Conservation (phyloP, 2,113 vertebrate species). For the Pygoscelis adeliae region DNA sequence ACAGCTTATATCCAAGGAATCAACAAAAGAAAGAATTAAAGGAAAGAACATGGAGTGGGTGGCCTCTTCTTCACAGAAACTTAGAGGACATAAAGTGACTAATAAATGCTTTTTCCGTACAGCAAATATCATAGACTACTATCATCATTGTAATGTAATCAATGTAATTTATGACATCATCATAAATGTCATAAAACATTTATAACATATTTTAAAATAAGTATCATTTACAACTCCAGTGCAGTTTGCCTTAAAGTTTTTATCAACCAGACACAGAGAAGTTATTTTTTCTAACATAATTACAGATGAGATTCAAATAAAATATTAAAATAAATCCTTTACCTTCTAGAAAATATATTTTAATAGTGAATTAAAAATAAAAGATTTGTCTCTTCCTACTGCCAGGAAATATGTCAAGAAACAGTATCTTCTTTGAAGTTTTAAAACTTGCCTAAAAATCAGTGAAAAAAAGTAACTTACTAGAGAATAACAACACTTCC, state of each 20-base stretch:
- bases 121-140: neutral
- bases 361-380: conserved; percentile 1
- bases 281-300: neutral
- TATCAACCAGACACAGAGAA: neutral
- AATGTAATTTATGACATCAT: no score
- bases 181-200: neutral
- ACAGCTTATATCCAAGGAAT: neutral
- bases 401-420: neutral
- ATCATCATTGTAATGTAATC: neutral
- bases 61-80: neutral
- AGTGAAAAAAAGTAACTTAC: neutral
- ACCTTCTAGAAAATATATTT: neutral
- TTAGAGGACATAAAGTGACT: neutral
- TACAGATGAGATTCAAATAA: neutral
- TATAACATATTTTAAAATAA: neutral
- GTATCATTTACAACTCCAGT: neutral
- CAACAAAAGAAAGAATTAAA: neutral
- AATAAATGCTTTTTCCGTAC: neutral
- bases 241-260: neutral
- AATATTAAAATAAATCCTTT: neutral
- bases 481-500: neutral
- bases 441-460: neutral
- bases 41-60: neutral
- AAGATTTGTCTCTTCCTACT: neutral
- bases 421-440: neutral